Base-by-base conservation (phyloP, 2,797 vertebrate genomes). In the Helostoma temminkii region DNA sequence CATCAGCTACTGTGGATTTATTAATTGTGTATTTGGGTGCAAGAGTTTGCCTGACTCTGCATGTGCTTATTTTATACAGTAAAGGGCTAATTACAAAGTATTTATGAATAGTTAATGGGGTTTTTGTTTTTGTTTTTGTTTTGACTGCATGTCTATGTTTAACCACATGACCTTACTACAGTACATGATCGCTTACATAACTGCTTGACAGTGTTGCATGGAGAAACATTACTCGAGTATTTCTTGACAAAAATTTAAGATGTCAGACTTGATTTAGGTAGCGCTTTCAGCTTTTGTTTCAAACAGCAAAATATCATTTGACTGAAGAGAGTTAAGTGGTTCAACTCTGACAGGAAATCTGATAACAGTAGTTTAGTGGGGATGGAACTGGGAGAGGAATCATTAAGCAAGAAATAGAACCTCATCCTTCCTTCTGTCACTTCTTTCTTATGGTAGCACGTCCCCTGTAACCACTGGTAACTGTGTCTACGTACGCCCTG, bases 261-360 rank as follows among this genome's bases (percentile, higher is more conserved):
- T 49, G 71, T 68, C 83, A 78, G 5, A 52, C 18, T 55, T 28
- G 54, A 76, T 78, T 68, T 58, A 54, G 65, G 54, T 52, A 68
- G 66, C 16, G 48, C 56, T 76, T 72, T 73, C 48, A 26, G 9
- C 56, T 80, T 79, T 74, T 66, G 71, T 68, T 73, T 79, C 46
- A 68, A 63, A 66, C 48, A 4, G 11, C 0, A 32, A 30, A 19
- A 39, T 49, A 50, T 56, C 36, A n/a, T 32, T 50, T 66, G 71
- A 80, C 26, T 65, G 55, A 54, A 61, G 61, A 37, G 57, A 52
- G 26, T 56, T 66, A 76, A 75, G 45, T 30, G 67, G 81, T 68
- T 75, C 46, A 21, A 39, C 48, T 63, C 64, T 52, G 76, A 76
- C 36, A 54, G 59, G 62, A 59, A 55, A 73, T 75, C 50, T 68